Base-by-base conservation (phyloP, 2,888 invertebrate genomes). In the Folsomia manolachei region DNA sequence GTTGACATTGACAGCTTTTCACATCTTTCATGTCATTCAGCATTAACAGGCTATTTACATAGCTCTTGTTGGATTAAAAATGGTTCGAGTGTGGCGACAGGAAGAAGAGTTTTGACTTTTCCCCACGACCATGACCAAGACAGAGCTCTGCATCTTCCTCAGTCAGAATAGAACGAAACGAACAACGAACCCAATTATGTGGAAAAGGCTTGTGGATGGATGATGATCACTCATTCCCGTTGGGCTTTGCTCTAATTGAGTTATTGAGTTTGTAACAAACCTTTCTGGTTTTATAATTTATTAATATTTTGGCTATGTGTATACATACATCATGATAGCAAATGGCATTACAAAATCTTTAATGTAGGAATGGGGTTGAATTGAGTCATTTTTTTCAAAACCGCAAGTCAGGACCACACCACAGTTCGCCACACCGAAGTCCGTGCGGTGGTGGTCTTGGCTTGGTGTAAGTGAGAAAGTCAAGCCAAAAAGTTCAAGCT, bases 1-100 rank as follows among this genome's bases (percentile, higher is more conserved):
- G 67, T 67, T 53, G 60, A 66, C 51, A 39, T 66, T 66, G 66
- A 67, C 67, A 56, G 67, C 67, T 67, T 56, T 67, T 27, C 67
- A 67, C 67, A 60, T 67, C 60, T 67, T 67, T 52, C 67, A n/a
- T n/a, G n/a, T n/a, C n/a, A 67, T 27, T 24, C 66, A 19, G 53
- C 60, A 53, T 67, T 67, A 67, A 56, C 26, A 67, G 60, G 25
- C 56, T 56, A 67, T 67, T 67, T 56, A 67, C 67, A 67, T 56
- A 27, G 14, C 64, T 67, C 24, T 67, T n/a, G n/a, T n/a, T 67
- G 67, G 67, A 67, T 67, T 67, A 67, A 67, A 67, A 67, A 67
- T 67, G 24, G 24, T n/a, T 56, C 26, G 56, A 67, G 56, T 67
- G 67, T 67, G 67, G 56, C 60, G 27, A 60, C 53, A 60, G 53